phyloP scores from a whole-genome alignment of 92 coral and sea anemone genomes.

The Anthopleura xanthogrammica region DNA sequence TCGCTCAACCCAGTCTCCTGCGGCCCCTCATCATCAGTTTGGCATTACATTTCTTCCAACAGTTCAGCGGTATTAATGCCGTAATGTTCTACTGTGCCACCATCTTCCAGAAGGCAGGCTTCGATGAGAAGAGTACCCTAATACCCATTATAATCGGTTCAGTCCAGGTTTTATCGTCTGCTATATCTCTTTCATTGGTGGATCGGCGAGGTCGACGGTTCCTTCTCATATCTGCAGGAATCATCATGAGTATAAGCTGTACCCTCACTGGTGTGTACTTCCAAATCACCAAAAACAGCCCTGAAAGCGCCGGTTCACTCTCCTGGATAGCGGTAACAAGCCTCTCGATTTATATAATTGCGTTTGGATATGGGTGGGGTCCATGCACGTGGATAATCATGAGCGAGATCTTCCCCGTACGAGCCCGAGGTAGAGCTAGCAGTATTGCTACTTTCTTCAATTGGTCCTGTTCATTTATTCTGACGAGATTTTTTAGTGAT shows the following conservation, averaged over 20 bases:
- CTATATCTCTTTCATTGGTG: conserved; percentile 58
- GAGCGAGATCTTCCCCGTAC: conserved; percentile 92
- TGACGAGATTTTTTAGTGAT: conserved; percentile 53
- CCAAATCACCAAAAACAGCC: conserved; percentile 32
- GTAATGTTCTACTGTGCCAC: conserved; percentile 85
- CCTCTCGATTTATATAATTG: conserved; percentile 77
- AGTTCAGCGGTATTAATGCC: conserved; percentile 81
- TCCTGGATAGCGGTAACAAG: conserved; percentile 74
- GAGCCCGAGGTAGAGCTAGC: conserved; percentile 83
- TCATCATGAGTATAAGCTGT: conserved; percentile 72
- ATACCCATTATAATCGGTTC: conserved; percentile 69
- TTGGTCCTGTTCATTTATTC: conserved; percentile 80
- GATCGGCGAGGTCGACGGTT: conserved; percentile 91
- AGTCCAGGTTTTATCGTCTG: conserved; percentile 73
- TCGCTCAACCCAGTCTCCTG: conserved; percentile 58
- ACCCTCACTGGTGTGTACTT: conserved; percentile 57
- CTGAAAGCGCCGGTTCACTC: conserved; percentile 12
- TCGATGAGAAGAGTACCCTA: conserved; percentile 62
- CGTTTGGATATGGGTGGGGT: conserved; percentile 90
- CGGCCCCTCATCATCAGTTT: conserved; percentile 75
- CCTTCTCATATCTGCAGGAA: conserved; percentile 58
- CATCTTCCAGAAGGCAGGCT: conserved; percentile 80
- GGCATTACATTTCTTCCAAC: conserved; percentile 78
- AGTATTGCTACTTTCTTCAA: conserved; percentile 82
- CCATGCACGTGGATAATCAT: conserved; percentile 94